Evolutionary conservation across 1,140 invertebrate species (phyloP).

Genomic region (Protaetia brevitarsis): DNA sequence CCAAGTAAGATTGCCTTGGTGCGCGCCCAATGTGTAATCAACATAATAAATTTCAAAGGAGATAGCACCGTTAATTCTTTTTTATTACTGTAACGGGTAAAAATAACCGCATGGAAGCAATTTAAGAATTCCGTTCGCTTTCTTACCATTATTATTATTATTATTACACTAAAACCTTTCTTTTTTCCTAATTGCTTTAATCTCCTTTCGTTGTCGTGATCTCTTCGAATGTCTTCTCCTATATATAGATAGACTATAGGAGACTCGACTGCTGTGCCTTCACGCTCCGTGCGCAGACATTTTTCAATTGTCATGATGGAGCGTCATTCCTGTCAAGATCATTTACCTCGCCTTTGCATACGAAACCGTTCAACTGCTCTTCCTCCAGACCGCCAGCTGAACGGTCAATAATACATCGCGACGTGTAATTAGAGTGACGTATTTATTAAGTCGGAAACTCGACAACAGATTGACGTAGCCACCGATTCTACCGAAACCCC

Average conservation of each 20-base stretch:
- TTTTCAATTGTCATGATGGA: slow-evolving; percentile 26
- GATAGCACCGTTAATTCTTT: neutral
- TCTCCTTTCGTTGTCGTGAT: neutral
- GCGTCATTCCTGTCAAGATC: slow-evolving; percentile 24
- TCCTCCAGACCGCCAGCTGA: neutral
- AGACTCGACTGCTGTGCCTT: neutral
- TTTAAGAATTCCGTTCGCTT: neutral
- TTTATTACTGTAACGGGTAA: neutral
- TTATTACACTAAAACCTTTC: too few relatives aligned
- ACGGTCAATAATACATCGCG: slow-evolving; percentile 4
- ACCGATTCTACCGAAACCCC: slow-evolving; percentile 2
- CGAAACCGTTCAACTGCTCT: slow-evolving; percentile 12
- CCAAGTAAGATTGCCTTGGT: neutral
- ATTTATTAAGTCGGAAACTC: slow-evolving; percentile 6
- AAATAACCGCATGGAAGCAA: neutral
- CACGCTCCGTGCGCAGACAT: slow-evolving; percentile 22
- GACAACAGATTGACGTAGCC: slow-evolving; percentile 13
- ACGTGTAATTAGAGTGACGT: slow-evolving; percentile 3
- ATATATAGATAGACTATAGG: neutral
- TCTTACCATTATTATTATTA: neutral
- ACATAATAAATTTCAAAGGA: neutral
- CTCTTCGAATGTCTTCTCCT: neutral
- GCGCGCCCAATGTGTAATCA: neutral
- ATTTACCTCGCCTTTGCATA: slow-evolving; percentile 21
- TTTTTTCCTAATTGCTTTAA: neutral